These are phyloP conservation scores for Amiota mariae DNA, from an alignment of 2,888 invertebrate genomes.

Conservation along the genomic window DNA sequence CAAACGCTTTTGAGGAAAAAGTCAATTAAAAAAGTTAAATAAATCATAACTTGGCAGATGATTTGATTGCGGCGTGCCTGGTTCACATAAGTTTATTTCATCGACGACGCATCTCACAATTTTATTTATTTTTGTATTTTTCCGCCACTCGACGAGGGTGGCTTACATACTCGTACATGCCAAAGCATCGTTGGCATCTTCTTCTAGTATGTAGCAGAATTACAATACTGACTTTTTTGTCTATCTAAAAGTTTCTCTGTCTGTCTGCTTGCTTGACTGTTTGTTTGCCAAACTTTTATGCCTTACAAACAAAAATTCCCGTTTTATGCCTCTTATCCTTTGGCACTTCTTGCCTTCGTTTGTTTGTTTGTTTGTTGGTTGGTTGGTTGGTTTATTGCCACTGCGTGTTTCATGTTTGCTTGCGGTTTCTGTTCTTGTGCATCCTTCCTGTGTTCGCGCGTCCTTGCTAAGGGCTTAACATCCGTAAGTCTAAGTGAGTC, in stretches of 20 bases:
- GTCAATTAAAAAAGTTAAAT: constrained; percentile 74
- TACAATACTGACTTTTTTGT: constrained; percentile 28
- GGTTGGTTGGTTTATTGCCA: constrained; percentile 13
- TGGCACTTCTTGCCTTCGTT: constrained; percentile 10
- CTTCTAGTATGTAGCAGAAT: constrained; percentile 38
- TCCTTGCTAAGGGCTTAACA: constrained; percentile 56
- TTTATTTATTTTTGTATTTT: constrained; percentile 22
- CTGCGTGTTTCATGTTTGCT: constrained; percentile 22
- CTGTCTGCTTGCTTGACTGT: not conserved
- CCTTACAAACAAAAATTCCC: constrained; percentile 14
- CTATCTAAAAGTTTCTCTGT: constrained; percentile 24
- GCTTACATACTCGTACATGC: constrained; percentile 34
- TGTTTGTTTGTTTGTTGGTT: not conserved
- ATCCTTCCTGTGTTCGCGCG: constrained; percentile 20
- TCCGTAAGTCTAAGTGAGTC: constrained; percentile 39
- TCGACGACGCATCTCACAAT: not conserved
- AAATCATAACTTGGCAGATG: constrained; percentile 73
- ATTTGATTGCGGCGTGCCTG: constrained; percentile 68
- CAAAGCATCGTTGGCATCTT: constrained; percentile 34
- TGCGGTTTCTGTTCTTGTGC: constrained; percentile 36
- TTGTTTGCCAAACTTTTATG: constrained; percentile 21
- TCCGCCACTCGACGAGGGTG: constrained; percentile 36
- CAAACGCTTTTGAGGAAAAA: constrained; percentile 63
- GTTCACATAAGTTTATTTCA: constrained; percentile 19
- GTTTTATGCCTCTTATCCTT: constrained; percentile 14